A percentile compares a stretch with the other conserved stretches of the same genome.
These are phyloP conservation scores for Pyrochroa serraticornis DNA, from an alignment of 2,888 invertebrate genomes.

Conservation along the genomic window DNA sequence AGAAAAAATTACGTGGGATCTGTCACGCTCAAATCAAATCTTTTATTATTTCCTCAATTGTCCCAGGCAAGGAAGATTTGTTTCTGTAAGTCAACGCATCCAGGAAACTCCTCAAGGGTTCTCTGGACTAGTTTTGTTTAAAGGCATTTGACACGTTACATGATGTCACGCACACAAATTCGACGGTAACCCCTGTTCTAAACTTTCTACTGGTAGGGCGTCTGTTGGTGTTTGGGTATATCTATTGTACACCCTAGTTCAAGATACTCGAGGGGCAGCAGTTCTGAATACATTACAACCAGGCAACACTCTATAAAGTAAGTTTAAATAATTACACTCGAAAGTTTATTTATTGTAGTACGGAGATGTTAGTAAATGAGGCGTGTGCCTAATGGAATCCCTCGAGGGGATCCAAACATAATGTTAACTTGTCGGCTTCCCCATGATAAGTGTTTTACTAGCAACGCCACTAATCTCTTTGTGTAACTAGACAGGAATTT, in stretches of 20 bases:
- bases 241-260: conserved; percentile 1
- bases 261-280: conserved; percentile 2
- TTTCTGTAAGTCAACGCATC: too few species aligned
- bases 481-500: too few species aligned
- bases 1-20: too few species aligned
- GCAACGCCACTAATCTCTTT: too few species aligned
- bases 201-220: neutral
- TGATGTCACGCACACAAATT: conserved; percentile 4
- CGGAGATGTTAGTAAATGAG: neutral
- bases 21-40: too few species aligned
- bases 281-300: neutral
- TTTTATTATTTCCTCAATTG: too few species aligned
- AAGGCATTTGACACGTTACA: conserved; percentile 3
- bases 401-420: too few species aligned
- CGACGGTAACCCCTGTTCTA: neutral
- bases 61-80: too few species aligned
- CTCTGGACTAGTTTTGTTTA: neutral
- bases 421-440: too few species aligned
- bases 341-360: neutral
- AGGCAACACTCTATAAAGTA: neutral
- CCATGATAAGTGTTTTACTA: too few species aligned
- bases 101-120: too few species aligned
- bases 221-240: neutral
- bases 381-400: neutral
- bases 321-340: conserved; percentile 6